Base-by-base conservation (phyloP, 2,797 vertebrate species). In the Manis javanica region DNA sequence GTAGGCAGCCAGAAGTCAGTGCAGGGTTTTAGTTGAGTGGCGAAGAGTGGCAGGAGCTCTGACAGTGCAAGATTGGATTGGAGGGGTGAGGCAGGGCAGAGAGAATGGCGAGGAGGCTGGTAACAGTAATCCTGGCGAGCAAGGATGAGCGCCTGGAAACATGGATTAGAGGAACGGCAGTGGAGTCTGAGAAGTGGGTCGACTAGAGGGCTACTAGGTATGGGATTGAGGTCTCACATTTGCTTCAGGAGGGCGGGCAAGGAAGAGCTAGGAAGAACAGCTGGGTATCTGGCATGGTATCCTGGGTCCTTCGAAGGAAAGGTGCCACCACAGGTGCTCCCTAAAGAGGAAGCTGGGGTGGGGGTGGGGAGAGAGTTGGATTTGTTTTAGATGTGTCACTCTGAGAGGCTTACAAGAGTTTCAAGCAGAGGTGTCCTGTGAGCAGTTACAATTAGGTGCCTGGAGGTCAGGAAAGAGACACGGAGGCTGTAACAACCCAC, bases 401-500 rank as follows among this genome's bases (percentile, higher is more conserved):
- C 71, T 72, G 53, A 79, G 53, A 93, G n/a, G 31, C 21, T 24
- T 34, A 31, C 7, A 15, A 74, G 57, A 72, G 18, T 84, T 91
- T 96, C 68, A 91, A 31, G 75, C 23, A 57, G 14, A 66, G 21
- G 12, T 49, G 24, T n/a, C 15, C 34, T 78, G 9, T 51, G 37
- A 26, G 8, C 55, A 63, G 31, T 64, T 74, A 95, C 64, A 59
- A 55, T 90, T 68, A 8, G 14, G 7, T 39, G 29, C 37, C 61
- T 42, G 87, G 55, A 94, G 37, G 57, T 77, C 72, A 64, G 72
- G 66, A 75, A 34, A 94, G 53, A 92, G 29, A 57, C 57, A 91
- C 26, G 29, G 16, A 84, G 42, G 31, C 23, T 84, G 37, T 37
- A 71, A 90, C 59, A 68, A 72, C 26, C 77, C 78, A 63, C 0